Evolutionary conservation across 2,113 vertebrate species (phyloP).

Genomic region (Phyllostomus discolor): DNA sequence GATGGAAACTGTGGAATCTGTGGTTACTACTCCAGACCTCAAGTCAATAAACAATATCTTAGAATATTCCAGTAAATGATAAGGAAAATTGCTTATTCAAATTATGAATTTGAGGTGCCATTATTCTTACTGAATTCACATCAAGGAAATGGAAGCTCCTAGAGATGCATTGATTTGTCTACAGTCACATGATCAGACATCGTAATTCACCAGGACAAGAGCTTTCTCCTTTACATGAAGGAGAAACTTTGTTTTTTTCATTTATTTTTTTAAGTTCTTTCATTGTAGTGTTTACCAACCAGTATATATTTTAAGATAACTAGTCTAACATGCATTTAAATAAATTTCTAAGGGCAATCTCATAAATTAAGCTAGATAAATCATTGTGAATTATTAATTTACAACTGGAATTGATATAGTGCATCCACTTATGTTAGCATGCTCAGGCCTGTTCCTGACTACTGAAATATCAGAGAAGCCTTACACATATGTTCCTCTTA

Average conservation of each 20-base stretch:
- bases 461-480: neutral
- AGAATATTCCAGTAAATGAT: neutral
- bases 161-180: neutral
- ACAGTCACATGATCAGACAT: neutral
- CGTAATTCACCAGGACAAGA: neutral
- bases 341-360: neutral
- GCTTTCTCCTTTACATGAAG: neutral
- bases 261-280: neutral
- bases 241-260: neutral
- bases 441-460: neutral
- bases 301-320: neutral
- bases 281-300: neutral
- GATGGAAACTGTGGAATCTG: neutral
- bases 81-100: neutral
- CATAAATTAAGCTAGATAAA: neutral
- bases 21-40: neutral
- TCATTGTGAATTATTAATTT: neutral
- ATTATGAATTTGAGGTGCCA: accelerated
- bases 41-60: neutral
- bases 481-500: neutral
- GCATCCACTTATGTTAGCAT: neutral
- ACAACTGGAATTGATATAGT: neutral
- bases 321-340: neutral
- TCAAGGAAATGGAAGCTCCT: neutral
- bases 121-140: neutral